These are phyloP conservation scores for Pentalonia nigronervosa DNA, from an alignment of 1,140 invertebrate genomes.

Conservation along the genomic window DNA sequence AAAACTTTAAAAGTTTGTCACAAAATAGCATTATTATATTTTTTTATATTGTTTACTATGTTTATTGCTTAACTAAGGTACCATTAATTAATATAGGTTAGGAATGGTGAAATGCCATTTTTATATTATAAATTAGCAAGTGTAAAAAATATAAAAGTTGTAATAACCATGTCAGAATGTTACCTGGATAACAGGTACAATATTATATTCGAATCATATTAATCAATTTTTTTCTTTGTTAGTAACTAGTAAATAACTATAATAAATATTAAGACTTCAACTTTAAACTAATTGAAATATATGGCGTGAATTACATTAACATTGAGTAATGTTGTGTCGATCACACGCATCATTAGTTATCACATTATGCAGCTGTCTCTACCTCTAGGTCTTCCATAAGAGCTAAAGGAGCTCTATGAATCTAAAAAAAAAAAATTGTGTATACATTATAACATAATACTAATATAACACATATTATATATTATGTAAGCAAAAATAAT, in stretches of 20 bases:
- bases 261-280: constrained; percentile 21
- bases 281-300: constrained; percentile 6
- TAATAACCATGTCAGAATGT: not conserved
- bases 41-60: not conserved
- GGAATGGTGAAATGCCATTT: constrained; percentile 5
- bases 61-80: not conserved
- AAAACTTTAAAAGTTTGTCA: not conserved
- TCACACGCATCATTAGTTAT: constrained; percentile 21
- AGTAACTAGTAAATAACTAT: constrained; percentile 35
- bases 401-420: constrained; percentile 62
- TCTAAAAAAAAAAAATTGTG: constrained; percentile 58
- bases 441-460: not conserved
- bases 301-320: not conserved
- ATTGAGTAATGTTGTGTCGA: not conserved
- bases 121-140: not conserved
- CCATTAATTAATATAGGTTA: not conserved
- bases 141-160: not conserved
- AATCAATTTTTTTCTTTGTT: constrained; percentile 9
- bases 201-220: constrained; percentile 11
- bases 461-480: not conserved
- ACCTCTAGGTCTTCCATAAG: constrained; percentile 61
- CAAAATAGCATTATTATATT: not conserved
- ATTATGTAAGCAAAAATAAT: not conserved
- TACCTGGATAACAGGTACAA: constrained; percentile 11
- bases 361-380: constrained; percentile 49